These are phyloP conservation scores for Drosophila hamatofila DNA, from an alignment of 2,888 invertebrate genomes.

Conservation along the genomic window DNA sequence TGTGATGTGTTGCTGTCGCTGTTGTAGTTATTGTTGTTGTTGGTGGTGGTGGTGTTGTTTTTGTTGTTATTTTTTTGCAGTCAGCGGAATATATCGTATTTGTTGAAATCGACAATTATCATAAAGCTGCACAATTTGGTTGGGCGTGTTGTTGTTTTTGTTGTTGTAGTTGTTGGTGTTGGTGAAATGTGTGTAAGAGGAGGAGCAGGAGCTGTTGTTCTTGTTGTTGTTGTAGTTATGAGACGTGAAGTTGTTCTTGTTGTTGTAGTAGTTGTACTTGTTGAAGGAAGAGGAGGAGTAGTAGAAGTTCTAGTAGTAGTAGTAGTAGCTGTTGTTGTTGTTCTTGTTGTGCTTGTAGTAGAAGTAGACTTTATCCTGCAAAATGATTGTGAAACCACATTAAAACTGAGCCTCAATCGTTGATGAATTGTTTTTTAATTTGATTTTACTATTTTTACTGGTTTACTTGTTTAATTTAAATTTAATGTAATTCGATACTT, in stretches of 20 bases:
- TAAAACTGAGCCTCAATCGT: conserved; percentile 79
- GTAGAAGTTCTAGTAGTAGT: conserved; percentile 81
- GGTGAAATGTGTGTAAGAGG: conserved; percentile 81
- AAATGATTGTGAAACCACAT: conserved; percentile 85
- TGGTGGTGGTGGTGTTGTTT: conserved; percentile 14
- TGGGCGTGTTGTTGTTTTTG: conserved; percentile 35
- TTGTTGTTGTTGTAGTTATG: conserved; percentile 61
- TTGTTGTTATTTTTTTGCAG: conserved; percentile 39
- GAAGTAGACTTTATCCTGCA: conserved; percentile 85
- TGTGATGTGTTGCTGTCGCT: conserved; percentile 39
- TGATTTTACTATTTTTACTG: conserved; percentile 38
- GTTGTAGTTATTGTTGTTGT: conserved; percentile 27
- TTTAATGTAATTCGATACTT: conserved; percentile 6
- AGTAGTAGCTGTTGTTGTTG: conserved; percentile 72
- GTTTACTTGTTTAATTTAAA: conserved; percentile 16
- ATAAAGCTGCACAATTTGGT: conserved; percentile 55
- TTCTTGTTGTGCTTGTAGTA: conserved; percentile 83
- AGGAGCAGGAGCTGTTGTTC: conserved; percentile 80
- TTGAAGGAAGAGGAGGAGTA: conserved; percentile 83
- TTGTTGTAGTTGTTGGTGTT: conserved; percentile 44
- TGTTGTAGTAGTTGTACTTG: conserved; percentile 78
- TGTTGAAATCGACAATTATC: conserved; percentile 64
- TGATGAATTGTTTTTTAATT: conserved; percentile 29
- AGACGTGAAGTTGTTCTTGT: conserved; percentile 71
- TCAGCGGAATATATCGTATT: conserved; percentile 75